Evolutionary conservation across 2,113 vertebrate species (phyloP).

Genomic region (Fukomys damarensis): DNA sequence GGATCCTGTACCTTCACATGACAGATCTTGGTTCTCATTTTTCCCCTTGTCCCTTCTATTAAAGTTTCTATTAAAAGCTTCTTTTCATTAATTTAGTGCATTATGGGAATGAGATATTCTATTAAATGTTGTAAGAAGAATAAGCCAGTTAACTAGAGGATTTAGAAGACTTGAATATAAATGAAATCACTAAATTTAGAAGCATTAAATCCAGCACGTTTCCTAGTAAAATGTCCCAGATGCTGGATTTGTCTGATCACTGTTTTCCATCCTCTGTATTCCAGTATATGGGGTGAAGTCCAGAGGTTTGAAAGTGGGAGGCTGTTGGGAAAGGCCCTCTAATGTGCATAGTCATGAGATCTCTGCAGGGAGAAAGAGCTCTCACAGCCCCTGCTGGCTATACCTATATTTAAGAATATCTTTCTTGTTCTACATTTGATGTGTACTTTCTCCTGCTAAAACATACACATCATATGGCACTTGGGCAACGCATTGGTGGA

Average conservation of each 20-base stretch:
- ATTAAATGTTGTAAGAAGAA: not conserved
- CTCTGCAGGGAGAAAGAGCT: not conserved
- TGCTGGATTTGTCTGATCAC: not conserved
- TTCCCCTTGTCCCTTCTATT: too few relatives aligned
- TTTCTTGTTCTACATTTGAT: not conserved
- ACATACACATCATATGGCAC: not conserved
- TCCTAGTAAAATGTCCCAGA: not conserved
- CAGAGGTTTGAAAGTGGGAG: not conserved
- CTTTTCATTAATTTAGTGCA: not conserved
- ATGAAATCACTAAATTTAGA: not conserved
- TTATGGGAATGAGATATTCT: not conserved
- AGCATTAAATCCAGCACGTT: not conserved
- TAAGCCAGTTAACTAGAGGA: not conserved
- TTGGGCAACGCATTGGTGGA: not conserved
- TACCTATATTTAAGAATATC: not conserved
- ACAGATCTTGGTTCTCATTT: too few relatives aligned
- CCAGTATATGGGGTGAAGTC: too few relatives aligned
- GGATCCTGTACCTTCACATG: too few relatives aligned
- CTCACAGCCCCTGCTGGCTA: not conserved
- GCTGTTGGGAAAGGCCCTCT: not conserved
- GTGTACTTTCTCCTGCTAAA: not conserved
- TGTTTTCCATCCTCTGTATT: not conserved
- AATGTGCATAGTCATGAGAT: not conserved
- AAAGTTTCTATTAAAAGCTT: not conserved
- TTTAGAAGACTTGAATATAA: not conserved